Evolutionary conservation across 1,140 invertebrate species (phyloP).

Genomic region (Drosophila bocki): DNA sequence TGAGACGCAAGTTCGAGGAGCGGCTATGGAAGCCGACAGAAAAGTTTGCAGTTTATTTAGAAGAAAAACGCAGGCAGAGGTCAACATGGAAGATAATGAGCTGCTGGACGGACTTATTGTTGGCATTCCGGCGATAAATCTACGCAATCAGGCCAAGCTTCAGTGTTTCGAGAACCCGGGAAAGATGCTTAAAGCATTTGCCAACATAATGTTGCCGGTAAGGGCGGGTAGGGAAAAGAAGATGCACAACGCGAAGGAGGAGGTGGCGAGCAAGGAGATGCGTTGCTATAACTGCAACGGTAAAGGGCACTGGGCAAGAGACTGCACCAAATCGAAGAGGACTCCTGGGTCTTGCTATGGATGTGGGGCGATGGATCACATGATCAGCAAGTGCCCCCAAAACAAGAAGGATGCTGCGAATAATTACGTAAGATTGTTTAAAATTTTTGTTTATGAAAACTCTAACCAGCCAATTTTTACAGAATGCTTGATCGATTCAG

Average conservation of each 20-base stretch:
- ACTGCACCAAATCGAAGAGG: not conserved
- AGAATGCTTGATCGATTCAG: not conserved
- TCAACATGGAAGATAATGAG: not conserved
- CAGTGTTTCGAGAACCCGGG: not conserved
- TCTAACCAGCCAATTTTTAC: not conserved
- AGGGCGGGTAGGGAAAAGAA: not conserved
- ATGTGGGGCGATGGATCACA: not conserved
- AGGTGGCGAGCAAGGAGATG: not conserved
- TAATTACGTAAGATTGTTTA: not conserved
- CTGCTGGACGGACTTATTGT: slow-evolving; percentile 1
- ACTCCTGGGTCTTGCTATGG: not conserved
- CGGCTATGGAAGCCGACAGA: not conserved
- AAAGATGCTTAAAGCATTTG: slow-evolving; percentile 3
- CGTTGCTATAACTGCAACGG: not conserved
- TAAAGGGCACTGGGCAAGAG: slow-evolving; percentile 4
- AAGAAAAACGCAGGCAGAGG: not conserved
- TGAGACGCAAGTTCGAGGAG: not conserved
- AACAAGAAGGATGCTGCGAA: not conserved
- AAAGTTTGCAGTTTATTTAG: not conserved
- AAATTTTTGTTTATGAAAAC: not conserved
- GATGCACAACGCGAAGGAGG: not conserved
- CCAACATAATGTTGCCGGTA: not conserved
- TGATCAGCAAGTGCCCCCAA: not conserved
- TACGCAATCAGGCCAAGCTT: not conserved
- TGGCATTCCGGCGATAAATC: not conserved